Percentiles rank a stretch among this genome's conserved stretches.
Evolutionary conservation across 2,797 vertebrate species (phyloP).

Genomic region (Muscicapa striata): DNA sequence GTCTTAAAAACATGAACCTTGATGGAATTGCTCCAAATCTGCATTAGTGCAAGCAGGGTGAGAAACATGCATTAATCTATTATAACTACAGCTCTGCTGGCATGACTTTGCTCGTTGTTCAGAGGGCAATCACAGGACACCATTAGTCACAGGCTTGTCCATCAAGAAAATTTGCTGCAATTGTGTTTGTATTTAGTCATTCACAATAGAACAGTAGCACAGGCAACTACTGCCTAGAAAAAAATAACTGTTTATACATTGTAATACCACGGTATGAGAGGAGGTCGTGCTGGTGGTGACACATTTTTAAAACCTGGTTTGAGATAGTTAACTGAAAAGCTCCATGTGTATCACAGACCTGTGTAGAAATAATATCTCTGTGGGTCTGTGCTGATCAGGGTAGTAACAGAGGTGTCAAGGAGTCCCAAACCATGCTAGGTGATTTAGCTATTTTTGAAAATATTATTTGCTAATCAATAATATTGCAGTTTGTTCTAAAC

Average conservation of each 20-base stretch:
- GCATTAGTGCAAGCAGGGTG: not conserved
- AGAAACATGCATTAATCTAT: not conserved
- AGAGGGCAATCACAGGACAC: not conserved
- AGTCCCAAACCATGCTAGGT: not conserved
- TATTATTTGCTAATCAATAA: not conserved
- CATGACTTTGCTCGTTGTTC: not conserved
- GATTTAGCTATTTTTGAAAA: not conserved
- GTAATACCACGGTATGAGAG: not conserved
- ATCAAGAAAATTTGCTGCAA: not conserved
- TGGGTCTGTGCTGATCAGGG: not conserved
- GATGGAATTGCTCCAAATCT: not conserved
- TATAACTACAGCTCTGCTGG: not conserved
- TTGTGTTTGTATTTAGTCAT: not conserved
- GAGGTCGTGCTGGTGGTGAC: not conserved
- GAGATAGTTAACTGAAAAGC: not conserved
- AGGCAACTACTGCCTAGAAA: not conserved
- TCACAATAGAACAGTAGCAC: not conserved
- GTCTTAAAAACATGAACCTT: not conserved
- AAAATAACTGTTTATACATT: not conserved
- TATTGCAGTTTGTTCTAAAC: not conserved
- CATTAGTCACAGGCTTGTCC: not conserved
- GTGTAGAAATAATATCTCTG: accelerated
- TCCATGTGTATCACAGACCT: not conserved
- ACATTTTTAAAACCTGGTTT: not conserved
- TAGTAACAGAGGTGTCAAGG: accelerated